Conservation (phyloP, 2,113 vertebrate species). For the Lagenorhynchus albirostris region DNA sequence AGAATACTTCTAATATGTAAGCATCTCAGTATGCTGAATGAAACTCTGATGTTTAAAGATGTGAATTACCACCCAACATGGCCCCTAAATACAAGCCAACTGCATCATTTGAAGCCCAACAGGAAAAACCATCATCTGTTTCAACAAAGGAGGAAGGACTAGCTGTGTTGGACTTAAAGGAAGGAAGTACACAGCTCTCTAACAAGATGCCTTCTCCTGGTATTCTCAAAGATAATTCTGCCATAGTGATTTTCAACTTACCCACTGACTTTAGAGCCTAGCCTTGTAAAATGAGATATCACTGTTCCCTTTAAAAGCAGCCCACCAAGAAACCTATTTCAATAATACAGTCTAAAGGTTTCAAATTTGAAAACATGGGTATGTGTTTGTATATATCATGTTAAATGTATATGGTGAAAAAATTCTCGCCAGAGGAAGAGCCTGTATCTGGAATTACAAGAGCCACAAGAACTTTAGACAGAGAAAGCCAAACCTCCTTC, state of each 20-base stretch:
- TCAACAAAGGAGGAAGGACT: neutral
- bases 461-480: neutral
- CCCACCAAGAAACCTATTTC: neutral
- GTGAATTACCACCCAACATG: neutral
- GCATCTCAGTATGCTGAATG: neutral
- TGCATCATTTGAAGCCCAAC: neutral
- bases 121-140: neutral
- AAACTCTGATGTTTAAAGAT: neutral
- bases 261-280: neutral
- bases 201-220: neutral
- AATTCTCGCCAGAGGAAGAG: neutral
- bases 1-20: neutral
- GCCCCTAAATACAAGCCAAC: neutral
- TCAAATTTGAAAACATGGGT: neutral
- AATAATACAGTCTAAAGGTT: neutral
- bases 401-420: neutral
- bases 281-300: neutral
- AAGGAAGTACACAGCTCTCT: neutral
- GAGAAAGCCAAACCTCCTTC: neutral
- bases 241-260: neutral
- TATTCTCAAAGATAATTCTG: neutral
- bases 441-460: neutral
- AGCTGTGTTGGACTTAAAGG: neutral
- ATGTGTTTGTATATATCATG: neutral
- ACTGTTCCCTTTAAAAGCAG: neutral